Evolutionary conservation across 1,140 invertebrate genomes (phyloP).

Genomic region (Venturia canescens): DNA sequence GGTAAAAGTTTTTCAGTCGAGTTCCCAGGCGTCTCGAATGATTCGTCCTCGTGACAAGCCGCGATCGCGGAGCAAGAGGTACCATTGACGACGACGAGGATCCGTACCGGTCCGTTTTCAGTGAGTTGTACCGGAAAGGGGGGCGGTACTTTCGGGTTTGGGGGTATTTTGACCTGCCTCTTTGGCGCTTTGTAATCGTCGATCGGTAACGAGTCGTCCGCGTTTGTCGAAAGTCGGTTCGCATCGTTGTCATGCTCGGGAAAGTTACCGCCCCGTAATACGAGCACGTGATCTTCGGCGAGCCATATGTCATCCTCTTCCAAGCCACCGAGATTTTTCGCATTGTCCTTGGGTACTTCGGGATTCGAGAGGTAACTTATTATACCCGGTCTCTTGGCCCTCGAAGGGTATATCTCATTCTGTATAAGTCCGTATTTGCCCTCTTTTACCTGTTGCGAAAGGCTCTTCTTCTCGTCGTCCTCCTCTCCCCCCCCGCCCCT

Average conservation of each 20-base stretch:
- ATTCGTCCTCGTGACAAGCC: constrained; percentile 57
- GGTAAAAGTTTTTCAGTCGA: too few species aligned
- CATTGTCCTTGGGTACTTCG: constrained; percentile 87
- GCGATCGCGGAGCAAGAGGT: constrained; percentile 75
- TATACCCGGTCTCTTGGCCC: constrained; percentile 85
- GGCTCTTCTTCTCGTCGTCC: constrained; percentile 88
- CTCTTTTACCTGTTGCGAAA: constrained; percentile 90
- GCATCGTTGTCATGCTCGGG: constrained; percentile 74
- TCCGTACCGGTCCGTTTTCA: constrained; percentile 86
- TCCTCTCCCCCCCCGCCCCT: too few species aligned
- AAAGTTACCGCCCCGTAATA: constrained; percentile 87
- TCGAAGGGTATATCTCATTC: constrained; percentile 85
- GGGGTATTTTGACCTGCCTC: constrained; percentile 87
- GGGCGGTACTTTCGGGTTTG: constrained; percentile 87
- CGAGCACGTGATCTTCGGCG: constrained; percentile 90
- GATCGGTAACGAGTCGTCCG: constrained; percentile 84
- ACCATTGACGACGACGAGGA: constrained; percentile 82
- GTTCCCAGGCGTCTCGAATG: constrained; percentile 56
- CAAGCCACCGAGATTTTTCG: constrained; percentile 87
- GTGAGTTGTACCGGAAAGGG: constrained; percentile 92
- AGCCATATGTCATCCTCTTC: constrained; percentile 92
- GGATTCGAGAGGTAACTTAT: constrained; percentile 87
- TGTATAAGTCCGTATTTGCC: constrained; percentile 93
- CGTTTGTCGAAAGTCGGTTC: constrained; percentile 60
- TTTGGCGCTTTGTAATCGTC: constrained; percentile 88